phyloP scores from a whole-genome alignment of 1,140 invertebrate genomes.

The Schmidtea mediterranea region DNA sequence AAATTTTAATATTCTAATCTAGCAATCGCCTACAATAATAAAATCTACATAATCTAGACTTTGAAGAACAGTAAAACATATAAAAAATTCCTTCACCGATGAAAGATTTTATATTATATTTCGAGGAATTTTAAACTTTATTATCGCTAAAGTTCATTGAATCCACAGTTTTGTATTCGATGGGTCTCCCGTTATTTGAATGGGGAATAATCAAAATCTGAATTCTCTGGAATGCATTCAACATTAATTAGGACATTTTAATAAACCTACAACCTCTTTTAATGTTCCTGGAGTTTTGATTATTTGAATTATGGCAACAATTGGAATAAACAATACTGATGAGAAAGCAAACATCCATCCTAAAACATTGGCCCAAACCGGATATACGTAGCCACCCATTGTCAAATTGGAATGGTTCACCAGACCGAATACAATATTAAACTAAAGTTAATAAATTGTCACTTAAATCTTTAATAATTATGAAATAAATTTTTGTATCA shows the following conservation, averaged over 20 bases:
- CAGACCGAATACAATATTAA: constrained; percentile 39
- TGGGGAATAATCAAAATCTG: neutral
- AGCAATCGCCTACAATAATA: too few relatives aligned
- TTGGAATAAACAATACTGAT: constrained; percentile 23
- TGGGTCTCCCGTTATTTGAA: neutral
- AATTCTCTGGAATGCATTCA: neutral
- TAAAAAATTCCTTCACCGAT: too few relatives aligned
- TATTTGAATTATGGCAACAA: constrained; percentile 31
- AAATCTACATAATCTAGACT: too few relatives aligned
- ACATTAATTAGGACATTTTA: constrained; percentile 1
- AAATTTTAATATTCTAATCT: too few relatives aligned
- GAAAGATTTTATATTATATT: constrained; percentile 1
- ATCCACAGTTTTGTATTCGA: neutral
- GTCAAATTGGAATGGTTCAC: constrained; percentile 32
- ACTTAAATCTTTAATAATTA: too few relatives aligned
- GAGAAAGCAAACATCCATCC: constrained; percentile 43
- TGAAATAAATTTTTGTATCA: too few relatives aligned
- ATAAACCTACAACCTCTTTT: constrained; percentile 6
- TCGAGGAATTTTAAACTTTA: constrained; percentile 3
- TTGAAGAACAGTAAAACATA: too few relatives aligned
- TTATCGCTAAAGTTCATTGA: neutral
- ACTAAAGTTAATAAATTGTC: constrained; percentile 17
- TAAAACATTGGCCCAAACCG: constrained; percentile 40
- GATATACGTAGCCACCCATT: constrained; percentile 35
- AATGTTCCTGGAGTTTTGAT: constrained; percentile 7